Percentiles rank a stretch among this genome's conserved stretches.
Conservation (phyloP, 1,140 invertebrate species). For the Charaxes varanes region DNA sequence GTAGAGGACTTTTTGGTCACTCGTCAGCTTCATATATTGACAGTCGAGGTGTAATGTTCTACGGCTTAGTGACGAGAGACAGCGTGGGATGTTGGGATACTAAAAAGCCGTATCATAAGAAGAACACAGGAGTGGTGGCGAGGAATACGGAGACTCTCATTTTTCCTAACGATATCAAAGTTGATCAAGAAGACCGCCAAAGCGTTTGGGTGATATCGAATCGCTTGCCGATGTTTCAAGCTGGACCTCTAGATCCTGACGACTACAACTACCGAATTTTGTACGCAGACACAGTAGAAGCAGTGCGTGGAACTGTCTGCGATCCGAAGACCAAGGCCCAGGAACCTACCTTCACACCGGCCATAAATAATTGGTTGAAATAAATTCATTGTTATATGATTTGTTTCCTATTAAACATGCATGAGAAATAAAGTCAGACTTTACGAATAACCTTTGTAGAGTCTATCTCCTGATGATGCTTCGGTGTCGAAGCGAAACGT, state of each 20-base stretch:
- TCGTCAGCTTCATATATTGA: constrained; percentile 83
- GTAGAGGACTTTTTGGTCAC: constrained; percentile 78
- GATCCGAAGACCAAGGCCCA: constrained; percentile 69
- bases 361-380: constrained; percentile 1
- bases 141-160: constrained; percentile 76
- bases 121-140: constrained; percentile 78
- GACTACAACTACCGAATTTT: constrained; percentile 84
- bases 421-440: too few relatives aligned
- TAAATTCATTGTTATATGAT: not conserved
- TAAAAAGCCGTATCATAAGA: constrained; percentile 79
- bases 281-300: constrained; percentile 76
- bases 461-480: too few relatives aligned
- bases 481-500: too few relatives aligned
- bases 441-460: too few relatives aligned
- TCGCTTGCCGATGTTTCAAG: constrained; percentile 81
- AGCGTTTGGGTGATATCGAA: constrained; percentile 86
- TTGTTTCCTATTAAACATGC: too few relatives aligned
- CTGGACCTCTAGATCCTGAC: constrained; percentile 74
- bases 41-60: constrained; percentile 83
- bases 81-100: constrained; percentile 88
- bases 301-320: constrained; percentile 80
- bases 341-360: not conserved
- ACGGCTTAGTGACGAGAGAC: constrained; percentile 83
- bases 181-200: constrained; percentile 80
- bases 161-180: constrained; percentile 86